Conservation (phyloP, 2,888 invertebrate genomes). For the Julus scanicus region DNA sequence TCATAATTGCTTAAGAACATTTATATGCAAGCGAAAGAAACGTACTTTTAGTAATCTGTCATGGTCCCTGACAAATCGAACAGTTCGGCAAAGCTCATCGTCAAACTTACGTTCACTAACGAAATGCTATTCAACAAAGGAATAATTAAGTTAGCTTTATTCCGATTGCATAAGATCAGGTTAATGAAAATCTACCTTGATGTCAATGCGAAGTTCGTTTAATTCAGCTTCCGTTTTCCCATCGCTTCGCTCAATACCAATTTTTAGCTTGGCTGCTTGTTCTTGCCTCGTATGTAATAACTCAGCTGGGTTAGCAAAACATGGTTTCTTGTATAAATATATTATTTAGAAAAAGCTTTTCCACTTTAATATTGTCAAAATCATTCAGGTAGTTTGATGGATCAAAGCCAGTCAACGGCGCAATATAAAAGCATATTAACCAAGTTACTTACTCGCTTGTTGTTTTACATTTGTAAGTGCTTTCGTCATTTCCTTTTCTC, state of each 20-base stretch:
- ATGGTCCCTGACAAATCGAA: constrained; percentile 64
- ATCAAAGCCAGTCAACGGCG: neutral
- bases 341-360: too few relatives aligned
- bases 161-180: too few relatives aligned
- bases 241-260: constrained; percentile 63
- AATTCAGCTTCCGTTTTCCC: constrained; percentile 63
- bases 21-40: neutral
- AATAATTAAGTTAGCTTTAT: too few relatives aligned
- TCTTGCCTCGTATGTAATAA: constrained; percentile 63
- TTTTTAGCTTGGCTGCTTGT: constrained; percentile 63
- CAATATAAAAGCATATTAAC: neutral
- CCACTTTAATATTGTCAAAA: neutral
- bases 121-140: constrained; percentile 63
- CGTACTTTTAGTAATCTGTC: constrained; percentile 62
- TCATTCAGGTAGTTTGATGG: neutral
- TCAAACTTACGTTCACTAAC: constrained; percentile 65
- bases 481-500: constrained; percentile 62
- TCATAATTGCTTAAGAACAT: neutral
- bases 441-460: constrained; percentile 61
- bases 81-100: constrained; percentile 64
- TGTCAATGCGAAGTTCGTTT: constrained; percentile 64
- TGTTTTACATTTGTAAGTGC: constrained; percentile 63
- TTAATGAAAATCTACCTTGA: constrained; percentile 64
- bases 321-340: too few relatives aligned
- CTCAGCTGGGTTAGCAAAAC: constrained; percentile 61